Conservation (phyloP, 2,888 invertebrate species). For the Caenorhabditis parvicauda region DNA sequence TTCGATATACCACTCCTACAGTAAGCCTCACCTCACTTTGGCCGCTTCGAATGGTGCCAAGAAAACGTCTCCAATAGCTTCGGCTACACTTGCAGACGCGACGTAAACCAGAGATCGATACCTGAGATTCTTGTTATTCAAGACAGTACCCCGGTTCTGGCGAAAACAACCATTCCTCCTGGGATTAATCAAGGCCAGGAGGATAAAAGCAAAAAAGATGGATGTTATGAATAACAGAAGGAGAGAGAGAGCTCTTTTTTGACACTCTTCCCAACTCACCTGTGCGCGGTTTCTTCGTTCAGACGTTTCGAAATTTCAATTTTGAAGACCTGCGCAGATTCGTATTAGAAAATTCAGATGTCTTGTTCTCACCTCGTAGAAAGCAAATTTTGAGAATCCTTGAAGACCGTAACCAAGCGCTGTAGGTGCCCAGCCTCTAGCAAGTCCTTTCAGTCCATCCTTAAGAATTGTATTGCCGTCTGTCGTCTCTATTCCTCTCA, state of each 20-base stretch:
- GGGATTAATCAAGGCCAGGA: too few species aligned
- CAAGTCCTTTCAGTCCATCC: slow-evolving; percentile 81
- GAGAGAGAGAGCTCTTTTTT: too few species aligned
- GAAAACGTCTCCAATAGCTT: slow-evolving; percentile 96
- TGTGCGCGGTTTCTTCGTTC: slow-evolving; percentile 6
- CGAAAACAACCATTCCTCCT: too few species aligned
- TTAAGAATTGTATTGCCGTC: too few species aligned
- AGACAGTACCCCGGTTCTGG: too few species aligned
- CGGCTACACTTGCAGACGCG: slow-evolving; percentile 87
- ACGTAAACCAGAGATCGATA: slow-evolving; percentile 75
- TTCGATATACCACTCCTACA: too few species aligned
- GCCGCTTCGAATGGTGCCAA: slow-evolving; percentile 90
- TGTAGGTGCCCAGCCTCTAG: slow-evolving; percentile 92
- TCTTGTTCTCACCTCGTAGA: slow-evolving; percentile 71
- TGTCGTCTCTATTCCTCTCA: too few species aligned
- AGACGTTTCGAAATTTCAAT: slow-evolving; percentile 72
- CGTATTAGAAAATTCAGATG: neutral
- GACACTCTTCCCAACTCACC: neutral
- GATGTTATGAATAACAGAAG: too few species aligned
- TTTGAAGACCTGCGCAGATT: slow-evolving; percentile 80
- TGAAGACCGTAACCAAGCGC: slow-evolving; percentile 87
- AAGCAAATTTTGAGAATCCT: slow-evolving; percentile 90
- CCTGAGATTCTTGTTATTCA: too few species aligned
- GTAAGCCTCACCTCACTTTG: slow-evolving; percentile 73
- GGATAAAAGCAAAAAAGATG: too few species aligned